A percentile compares a stretch with the other conserved stretches of the same genome.
Conservation (phyloP, 2,888 invertebrate species). For the Dyspetes luteomarginatus region DNA sequence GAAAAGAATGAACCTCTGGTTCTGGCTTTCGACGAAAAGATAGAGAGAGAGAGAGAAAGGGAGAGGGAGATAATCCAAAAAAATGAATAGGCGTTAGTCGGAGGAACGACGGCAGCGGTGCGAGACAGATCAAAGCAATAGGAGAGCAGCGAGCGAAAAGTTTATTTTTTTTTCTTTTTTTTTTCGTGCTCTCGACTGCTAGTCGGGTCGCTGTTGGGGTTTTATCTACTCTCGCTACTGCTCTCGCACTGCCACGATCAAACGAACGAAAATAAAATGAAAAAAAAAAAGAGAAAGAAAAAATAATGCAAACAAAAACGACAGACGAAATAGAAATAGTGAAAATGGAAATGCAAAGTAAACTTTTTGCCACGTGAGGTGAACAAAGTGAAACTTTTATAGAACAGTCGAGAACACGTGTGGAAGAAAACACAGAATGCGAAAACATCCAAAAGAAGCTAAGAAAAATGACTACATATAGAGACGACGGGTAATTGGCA, state of each 20-base stretch:
- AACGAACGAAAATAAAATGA: constrained; percentile 43
- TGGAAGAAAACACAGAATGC: not conserved
- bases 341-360: not conserved
- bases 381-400: not conserved
- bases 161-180: constrained; percentile 19
- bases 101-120: constrained; percentile 21
- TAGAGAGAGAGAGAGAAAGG: constrained; percentile 14
- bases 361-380: not conserved
- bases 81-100: not conserved
- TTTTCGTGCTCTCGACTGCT: constrained; percentile 37
- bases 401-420: not conserved
- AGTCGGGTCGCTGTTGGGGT: constrained; percentile 3
- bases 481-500: not conserved
- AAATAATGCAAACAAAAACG: not conserved
- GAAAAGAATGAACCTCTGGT: constrained; percentile 9
- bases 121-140: constrained; percentile 57
- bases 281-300: not conserved
- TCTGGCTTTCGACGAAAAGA: constrained; percentile 24
- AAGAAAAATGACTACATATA: too few relatives aligned
- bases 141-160: constrained; percentile 25
- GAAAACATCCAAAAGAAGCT: not conserved
- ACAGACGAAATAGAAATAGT: not conserved
- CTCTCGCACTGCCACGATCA: constrained; percentile 12
- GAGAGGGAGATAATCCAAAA: not conserved
- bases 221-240: constrained; percentile 9